Conservation (phyloP, 2,888 invertebrate species). For the Drosophila incognita region DNA sequence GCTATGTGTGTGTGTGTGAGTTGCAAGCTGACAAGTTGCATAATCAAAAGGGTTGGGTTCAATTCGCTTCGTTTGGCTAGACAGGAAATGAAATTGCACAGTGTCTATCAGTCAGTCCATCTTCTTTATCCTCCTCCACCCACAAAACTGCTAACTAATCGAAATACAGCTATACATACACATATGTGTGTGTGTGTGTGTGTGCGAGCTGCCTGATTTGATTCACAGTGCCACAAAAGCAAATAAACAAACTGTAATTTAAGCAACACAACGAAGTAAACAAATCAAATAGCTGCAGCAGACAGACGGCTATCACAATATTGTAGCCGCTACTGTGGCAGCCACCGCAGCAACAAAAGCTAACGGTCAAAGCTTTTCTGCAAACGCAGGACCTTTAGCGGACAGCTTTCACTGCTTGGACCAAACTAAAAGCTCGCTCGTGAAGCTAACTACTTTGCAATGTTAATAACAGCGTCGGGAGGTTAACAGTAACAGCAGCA, state of each 20-base stretch:
- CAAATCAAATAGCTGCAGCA: slow-evolving; percentile 48
- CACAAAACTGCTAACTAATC: slow-evolving; percentile 44
- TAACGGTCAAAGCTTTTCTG: slow-evolving; percentile 26
- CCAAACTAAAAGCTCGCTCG: slow-evolving; percentile 17
- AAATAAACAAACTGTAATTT: slow-evolving; percentile 55
- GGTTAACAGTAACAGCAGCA: slow-evolving; percentile 28
- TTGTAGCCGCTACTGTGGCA: slow-evolving; percentile 44
- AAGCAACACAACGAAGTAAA: slow-evolving; percentile 48
- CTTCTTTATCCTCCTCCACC: neutral
- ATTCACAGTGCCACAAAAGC: slow-evolving; percentile 25
- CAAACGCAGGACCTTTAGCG: slow-evolving; percentile 36
- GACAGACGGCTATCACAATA: slow-evolving; percentile 21
- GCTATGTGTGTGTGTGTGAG: slow-evolving; percentile 11
- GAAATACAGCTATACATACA: slow-evolving; percentile 6
- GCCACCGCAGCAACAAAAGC: slow-evolving; percentile 28
- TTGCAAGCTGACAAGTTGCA: slow-evolving; percentile 55
- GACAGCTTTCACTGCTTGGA: slow-evolving; percentile 25
- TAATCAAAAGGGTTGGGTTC: slow-evolving; percentile 57
- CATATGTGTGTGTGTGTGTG: neutral
- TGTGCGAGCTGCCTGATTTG: slow-evolving; percentile 23
- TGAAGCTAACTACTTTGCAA: slow-evolving; percentile 20
- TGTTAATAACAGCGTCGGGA: slow-evolving; percentile 20
- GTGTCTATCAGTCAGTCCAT: slow-evolving; percentile 8
- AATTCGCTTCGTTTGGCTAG: slow-evolving; percentile 46
- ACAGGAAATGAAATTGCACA: slow-evolving; percentile 71